Base-by-base conservation (phyloP, 92 coral and sea anemone genomes). In the Porites cylindrica region DNA sequence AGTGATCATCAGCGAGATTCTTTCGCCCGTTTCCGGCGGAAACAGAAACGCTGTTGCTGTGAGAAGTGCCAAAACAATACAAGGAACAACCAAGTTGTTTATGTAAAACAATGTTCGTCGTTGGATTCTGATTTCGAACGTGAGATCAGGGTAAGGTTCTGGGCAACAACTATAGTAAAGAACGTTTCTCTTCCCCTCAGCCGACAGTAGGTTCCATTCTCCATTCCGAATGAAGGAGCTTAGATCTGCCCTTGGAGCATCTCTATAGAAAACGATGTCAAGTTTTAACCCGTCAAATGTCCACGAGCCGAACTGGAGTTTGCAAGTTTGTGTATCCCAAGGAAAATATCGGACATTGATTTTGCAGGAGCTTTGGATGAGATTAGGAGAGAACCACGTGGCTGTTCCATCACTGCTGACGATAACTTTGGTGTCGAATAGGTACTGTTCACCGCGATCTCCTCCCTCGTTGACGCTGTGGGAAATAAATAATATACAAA, bases 11-110 rank as follows among this genome's bases (percentile, higher is more conserved):
- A 97, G 91, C 17, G 99, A 96, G 53, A 97, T 95, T 77, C 99
- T 84, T 76, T 97, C 99, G 53, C 99, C 99, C 50, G 99, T 93
- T 85, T 97, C 97, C 51, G 99, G 99, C 75, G 99, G 99, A 59
- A 97, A 93, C 51, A 95, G 85, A 80, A 97, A 97, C 7, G 99
- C 91, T 10, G 88, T 82, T 23, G 93, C 91, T 19, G 98, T 96
- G 50, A 97, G 88, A 51, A 91, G 85, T 50, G 96, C 99, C 75
- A 97, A 87, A 56, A 97, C 88, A 14, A 97, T 76, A 65, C 99
- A 97, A 2, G 99, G 99, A 5, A 97, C 74, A 66, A 97, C 89
- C 68, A 97, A 83, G 24, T 97, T 97, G 88, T 95, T 97, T 64
- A 97, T 12, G 86, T 95, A 97, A 75, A 93, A 97, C 18, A 97